Evolutionary conservation across 2,113 vertebrate species (phyloP), one percentile per base, ranked within the genome.

Genomic region (Anser cygnoides): DNA sequence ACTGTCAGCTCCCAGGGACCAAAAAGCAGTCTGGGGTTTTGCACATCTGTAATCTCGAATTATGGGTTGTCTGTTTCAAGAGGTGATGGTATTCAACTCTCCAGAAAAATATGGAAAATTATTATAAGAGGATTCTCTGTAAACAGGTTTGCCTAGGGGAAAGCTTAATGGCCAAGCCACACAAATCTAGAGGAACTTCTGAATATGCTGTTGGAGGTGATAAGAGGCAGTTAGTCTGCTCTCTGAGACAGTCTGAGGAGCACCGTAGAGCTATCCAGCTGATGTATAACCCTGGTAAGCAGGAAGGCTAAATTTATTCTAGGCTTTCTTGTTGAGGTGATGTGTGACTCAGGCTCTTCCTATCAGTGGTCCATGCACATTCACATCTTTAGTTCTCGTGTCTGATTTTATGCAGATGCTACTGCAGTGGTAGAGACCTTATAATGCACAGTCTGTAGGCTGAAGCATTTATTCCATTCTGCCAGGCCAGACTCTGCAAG

Each of bases 301-400:
- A 65, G 28, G 37, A 70, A 11, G 28, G 9, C 43, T 70, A 15
- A 54, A 10, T 76, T 80, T 84, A 26, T 59, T 43, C 31, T 46
- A 50, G 22, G 14, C 9, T 59, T 73, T 75, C 67, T 33, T 84
- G 33, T 41, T 68, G 33, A 62, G 15, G 13, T 39, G 41, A 19
- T 28, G 17, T 63, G 23, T 23, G 66, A 19, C 20, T 57, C n/a
- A 28, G 6, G 1, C n/a, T 49, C 57, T 65, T 81, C 23, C 26
- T 25, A 2, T 39, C 15, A 43, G 35, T 11, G 25, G 3, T 20
- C 31, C 52, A 12, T n/a, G 7, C 0, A 0, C 50, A 11, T n/a
- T 81, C 19, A 3, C 37, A 52, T 23, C 15, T 52, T 78, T 21
- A 61, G 8, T 72, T 82, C 31, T 55, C 25, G 17, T 59, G 12